Evolutionary conservation across 2,797 vertebrate genomes (phyloP).

Genomic region (Leptatherina wallacei): DNA sequence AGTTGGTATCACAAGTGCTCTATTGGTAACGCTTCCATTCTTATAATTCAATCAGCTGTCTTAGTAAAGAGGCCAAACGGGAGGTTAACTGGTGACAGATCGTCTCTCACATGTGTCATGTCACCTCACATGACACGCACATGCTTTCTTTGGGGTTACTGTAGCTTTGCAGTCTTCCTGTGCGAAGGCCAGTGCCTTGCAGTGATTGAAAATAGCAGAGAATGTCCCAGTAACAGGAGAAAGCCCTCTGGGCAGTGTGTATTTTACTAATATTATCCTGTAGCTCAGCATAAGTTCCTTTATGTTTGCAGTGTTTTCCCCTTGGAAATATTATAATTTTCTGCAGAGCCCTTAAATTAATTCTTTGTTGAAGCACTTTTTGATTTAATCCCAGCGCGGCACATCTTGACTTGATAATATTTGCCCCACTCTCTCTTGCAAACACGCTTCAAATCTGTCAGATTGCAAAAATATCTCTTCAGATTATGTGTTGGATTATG

Average conservation of each 20-base stretch:
- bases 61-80: not conserved
- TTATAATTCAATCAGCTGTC: not conserved
- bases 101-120: not conserved
- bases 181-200: not conserved
- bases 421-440: too few relatives aligned
- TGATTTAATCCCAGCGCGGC: not conserved
- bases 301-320: not conserved
- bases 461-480: too few relatives aligned
- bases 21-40: not conserved
- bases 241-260: not conserved
- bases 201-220: slow-evolving; percentile 5
- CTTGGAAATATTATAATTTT: not conserved
- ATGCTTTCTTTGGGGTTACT: not conserved
- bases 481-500: too few relatives aligned
- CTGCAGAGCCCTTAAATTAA: too few relatives aligned
- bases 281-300: not conserved
- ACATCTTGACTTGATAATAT: too few relatives aligned
- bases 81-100: slow-evolving; percentile 3
- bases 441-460: too few relatives aligned
- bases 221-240: not conserved
- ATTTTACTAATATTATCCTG: not conserved
- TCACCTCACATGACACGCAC: not conserved
- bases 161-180: not conserved
- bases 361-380: not conserved
- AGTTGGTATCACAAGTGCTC: not conserved